These are phyloP conservation scores for Oscheius myriophilus DNA, from an alignment of 2,888 invertebrate genomes.

Conservation along the genomic window DNA sequence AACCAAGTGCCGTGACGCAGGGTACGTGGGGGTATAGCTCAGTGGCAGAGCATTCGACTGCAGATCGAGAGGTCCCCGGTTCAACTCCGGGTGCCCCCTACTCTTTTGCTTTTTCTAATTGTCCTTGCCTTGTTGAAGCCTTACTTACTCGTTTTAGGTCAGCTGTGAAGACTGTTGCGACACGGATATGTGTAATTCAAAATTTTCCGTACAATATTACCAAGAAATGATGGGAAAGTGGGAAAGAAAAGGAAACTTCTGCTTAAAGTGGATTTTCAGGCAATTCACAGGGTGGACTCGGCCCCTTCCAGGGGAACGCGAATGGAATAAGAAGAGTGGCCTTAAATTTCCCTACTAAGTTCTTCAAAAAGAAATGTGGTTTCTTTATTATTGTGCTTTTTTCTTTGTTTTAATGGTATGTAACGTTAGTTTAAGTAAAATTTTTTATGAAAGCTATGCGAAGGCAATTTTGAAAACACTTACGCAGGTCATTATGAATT, in stretches of 20 bases:
- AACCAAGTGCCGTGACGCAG: too few relatives aligned
- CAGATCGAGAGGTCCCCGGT: constrained; percentile 70
- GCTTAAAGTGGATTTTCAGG: constrained; percentile 36
- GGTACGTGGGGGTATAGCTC: constrained; percentile 62
- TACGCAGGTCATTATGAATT: too few relatives aligned
- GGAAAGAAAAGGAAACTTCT: neutral
- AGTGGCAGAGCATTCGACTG: constrained; percentile 70
- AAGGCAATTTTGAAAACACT: too few relatives aligned
- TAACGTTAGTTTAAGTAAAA: too few relatives aligned
- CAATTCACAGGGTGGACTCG: constrained; percentile 64
- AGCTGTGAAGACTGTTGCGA: constrained; percentile 67
- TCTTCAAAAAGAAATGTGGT: neutral
- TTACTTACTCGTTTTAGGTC: constrained; percentile 45
- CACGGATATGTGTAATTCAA: constrained; percentile 59
- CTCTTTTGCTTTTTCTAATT: too few relatives aligned
- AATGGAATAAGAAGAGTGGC: constrained; percentile 32
- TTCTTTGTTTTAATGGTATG: too few relatives aligned
- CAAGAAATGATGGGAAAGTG: constrained; percentile 41
- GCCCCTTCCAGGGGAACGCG: constrained; percentile 58
- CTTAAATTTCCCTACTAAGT: constrained; percentile 33
- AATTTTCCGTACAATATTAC: constrained; percentile 63
- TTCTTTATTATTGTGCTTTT: neutral
- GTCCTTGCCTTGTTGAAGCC: too few relatives aligned
- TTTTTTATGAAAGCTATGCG: too few relatives aligned
- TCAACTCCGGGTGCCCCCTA: constrained; percentile 67